Base-by-base conservation (phyloP, 2,113 vertebrate species). In the Hippoglossus stenolepis region DNA sequence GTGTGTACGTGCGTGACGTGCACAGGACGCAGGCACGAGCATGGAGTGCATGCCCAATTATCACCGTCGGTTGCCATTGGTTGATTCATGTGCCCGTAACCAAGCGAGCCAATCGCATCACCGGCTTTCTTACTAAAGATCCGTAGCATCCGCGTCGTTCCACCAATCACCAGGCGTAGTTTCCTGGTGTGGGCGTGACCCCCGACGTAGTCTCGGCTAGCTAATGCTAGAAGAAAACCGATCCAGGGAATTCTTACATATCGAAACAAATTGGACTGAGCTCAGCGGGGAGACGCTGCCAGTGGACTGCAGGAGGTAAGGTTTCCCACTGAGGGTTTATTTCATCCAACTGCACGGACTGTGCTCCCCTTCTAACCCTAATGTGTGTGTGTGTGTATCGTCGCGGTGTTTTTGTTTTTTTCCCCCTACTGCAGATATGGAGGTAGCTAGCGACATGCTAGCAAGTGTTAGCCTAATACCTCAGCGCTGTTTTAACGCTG, bases 271-370 rank as follows among this genome's bases (percentile, higher is more conserved):
- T 80, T 83, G 43, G 66, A 85, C 65, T 81, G 51, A 75, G 26
- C 0, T 40, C 54, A 81, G 53, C 35, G 18, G 72, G 81, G 26
- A 86, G 70, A 79, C 35, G 24, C 24, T 28, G 24, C 28, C 43
- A 65, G 24, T 2, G 31, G 26, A 14, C 71, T 56, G 90, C 93
- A 89, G 94, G 87, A 94, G 94, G 94, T 95, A 94, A 90, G 9
- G 2, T 63, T 15, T 28, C 4, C 0, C n/a, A 11, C 61, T 38
- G 4, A 0, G 1, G 2, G 17, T 24, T 28, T 0, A 20, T 60
- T 76, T 13, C n/a, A 3, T 67, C 45, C 2, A 31, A 2, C 6
- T 1, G 5, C 31, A 0, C 5, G 20, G 2, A 9, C 4, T 0
- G 15, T 20, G 12, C 38, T 57, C 15, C 65, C 3, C 59, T 57